Percentiles rank a stretch among this genome's conserved stretches.
These are phyloP conservation scores for Chloroceryle amazona DNA, from an alignment of 2,797 vertebrate species.

Conservation along the genomic window DNA sequence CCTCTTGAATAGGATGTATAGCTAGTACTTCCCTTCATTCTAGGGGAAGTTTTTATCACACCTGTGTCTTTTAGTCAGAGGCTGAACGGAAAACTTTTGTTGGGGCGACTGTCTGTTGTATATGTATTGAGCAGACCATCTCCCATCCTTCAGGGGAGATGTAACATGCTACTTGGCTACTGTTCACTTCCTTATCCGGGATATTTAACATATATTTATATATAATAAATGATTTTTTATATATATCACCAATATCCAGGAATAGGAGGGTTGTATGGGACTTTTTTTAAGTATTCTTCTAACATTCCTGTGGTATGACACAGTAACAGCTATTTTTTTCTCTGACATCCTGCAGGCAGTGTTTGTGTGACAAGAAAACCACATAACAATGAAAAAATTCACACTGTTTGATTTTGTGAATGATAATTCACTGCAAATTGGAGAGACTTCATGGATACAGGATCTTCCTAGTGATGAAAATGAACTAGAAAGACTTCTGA, in stretches of 20 bases:
- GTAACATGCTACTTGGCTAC: neutral
- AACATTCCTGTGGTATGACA: neutral
- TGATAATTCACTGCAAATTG: conserved; percentile 68
- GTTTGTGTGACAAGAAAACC: conserved; percentile 10
- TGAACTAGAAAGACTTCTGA: conserved; percentile 49
- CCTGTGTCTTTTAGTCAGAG: neutral
- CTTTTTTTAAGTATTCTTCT: neutral
- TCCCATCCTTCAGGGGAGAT: neutral
- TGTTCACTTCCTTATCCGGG: neutral
- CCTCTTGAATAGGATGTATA: neutral
- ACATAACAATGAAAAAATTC: conserved; percentile 54
- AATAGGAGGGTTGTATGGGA: neutral
- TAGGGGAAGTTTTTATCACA: neutral
- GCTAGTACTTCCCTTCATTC: neutral
- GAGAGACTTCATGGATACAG: conserved; percentile 61
- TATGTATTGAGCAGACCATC: neutral
- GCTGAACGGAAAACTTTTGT: neutral
- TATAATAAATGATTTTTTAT: no score
- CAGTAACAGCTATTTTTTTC: neutral
- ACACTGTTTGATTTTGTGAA: conserved; percentile 64
- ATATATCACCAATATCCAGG: neutral
- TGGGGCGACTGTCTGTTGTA: neutral
- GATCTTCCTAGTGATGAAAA: conserved; percentile 9
- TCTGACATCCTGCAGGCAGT: neutral
- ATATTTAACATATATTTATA: neutral